phyloP scores from a whole-genome alignment of 53 echinoderm and acorn worm genomes.

The Pentamera pediparva region DNA sequence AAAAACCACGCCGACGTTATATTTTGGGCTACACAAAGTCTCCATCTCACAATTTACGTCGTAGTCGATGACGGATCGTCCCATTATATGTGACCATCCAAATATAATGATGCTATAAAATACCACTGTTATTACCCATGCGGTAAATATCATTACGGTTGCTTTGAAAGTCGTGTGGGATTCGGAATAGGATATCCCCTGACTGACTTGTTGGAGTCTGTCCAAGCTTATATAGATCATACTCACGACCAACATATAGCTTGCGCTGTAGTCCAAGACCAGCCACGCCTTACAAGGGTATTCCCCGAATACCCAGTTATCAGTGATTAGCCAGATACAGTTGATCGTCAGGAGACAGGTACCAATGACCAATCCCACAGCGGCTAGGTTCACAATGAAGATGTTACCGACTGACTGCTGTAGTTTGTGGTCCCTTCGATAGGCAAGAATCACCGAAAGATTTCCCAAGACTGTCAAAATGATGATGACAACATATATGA shows the following conservation, averaged over 20 bases:
- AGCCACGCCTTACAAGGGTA: slow-evolving; percentile 62
- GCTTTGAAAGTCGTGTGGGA: slow-evolving; percentile 33
- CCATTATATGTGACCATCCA: slow-evolving; percentile 13
- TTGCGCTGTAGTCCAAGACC: slow-evolving; percentile 49
- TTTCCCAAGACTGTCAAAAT: slow-evolving; percentile 60
- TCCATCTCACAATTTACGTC: slow-evolving; percentile 25
- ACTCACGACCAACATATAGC: slow-evolving; percentile 45
- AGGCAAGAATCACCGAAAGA: slow-evolving; percentile 50
- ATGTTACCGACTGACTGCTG: slow-evolving; percentile 46
- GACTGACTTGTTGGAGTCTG: slow-evolving; percentile 44
- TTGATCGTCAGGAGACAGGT: slow-evolving; percentile 49
- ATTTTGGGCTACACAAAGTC: slow-evolving; percentile 1
- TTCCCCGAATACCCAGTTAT: slow-evolving; percentile 59
- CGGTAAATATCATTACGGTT: slow-evolving; percentile 1
- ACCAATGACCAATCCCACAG: slow-evolving; percentile 55
- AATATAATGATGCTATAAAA: slow-evolving; percentile 22
- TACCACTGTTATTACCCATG: slow-evolving; percentile 37
- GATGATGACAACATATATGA: slow-evolving; percentile 20
- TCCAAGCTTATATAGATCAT: slow-evolving; percentile 73
- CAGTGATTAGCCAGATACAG: slow-evolving; percentile 39
- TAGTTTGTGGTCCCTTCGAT: slow-evolving; percentile 42
- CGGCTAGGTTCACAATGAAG: slow-evolving; percentile 60
- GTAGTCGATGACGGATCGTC: slow-evolving; percentile 23
- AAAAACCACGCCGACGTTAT: slow-evolving; percentile 13
- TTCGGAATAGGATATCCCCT: slow-evolving; percentile 27